Conservation (phyloP, 2,113 vertebrate genomes). For the Ailuropoda melanoleuca region DNA sequence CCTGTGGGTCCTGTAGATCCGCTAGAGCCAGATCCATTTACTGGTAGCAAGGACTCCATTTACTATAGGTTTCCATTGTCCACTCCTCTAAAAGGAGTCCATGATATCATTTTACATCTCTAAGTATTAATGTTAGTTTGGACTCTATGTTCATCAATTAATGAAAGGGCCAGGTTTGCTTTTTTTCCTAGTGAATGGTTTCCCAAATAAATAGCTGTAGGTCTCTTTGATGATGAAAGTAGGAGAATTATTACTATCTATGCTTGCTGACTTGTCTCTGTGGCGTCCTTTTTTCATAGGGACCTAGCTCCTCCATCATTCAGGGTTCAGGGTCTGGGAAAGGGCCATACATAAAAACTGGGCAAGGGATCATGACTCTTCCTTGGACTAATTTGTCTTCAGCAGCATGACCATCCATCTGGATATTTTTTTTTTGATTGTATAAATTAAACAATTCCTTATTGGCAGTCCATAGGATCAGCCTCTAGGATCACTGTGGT, state of each 20-base stretch:
- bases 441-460: neutral
- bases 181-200: neutral
- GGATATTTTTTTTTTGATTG: neutral
- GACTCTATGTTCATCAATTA: neutral
- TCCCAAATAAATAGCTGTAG: neutral
- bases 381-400: neutral
- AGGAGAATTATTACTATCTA: neutral
- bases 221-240: neutral
- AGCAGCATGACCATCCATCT: neutral
- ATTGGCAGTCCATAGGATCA: neutral
- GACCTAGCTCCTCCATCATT: neutral
- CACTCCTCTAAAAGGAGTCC: neutral
- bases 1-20: neutral
- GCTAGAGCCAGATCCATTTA: neutral
- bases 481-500: neutral
- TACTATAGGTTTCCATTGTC: neutral
- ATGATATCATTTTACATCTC: neutral
- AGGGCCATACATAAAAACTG: neutral
- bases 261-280: neutral
- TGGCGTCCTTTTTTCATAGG: neutral
- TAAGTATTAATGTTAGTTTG: neutral
- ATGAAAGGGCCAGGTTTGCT: neutral
- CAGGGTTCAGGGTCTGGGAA: neutral
- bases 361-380: neutral
- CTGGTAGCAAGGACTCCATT: neutral